phyloP scores from a whole-genome alignment of 2,797 vertebrate genomes.

The Xenops minutus region DNA sequence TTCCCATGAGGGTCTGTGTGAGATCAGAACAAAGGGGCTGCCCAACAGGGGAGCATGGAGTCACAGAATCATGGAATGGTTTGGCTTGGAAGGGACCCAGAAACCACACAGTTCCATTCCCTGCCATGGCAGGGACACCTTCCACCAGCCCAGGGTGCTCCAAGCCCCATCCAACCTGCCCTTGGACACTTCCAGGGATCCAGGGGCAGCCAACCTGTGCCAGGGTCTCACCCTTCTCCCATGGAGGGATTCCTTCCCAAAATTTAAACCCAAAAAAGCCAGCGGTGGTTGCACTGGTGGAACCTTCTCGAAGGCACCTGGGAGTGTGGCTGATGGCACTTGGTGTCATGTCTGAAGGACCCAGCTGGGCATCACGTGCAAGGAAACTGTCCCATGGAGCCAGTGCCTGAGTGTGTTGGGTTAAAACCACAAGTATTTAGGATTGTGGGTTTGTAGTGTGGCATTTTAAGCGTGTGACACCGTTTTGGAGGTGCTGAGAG shows the following conservation, averaged over 20 bases:
- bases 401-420: background rate
- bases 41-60: background rate
- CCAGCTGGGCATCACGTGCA: background rate
- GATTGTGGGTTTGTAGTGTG: too few species aligned
- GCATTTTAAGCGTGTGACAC: background rate
- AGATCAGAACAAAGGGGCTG: background rate
- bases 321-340: background rate
- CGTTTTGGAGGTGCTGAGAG: background rate
- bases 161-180: background rate
- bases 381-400: background rate
- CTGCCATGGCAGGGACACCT: background rate
- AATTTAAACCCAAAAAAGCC: background rate
- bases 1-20: rapidly evolving
- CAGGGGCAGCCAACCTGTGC: background rate
- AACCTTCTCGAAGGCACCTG: background rate
- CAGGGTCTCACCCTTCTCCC: background rate
- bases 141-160: background rate
- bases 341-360: background rate
- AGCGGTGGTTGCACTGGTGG: background rate
- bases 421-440: background rate
- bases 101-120: background rate
- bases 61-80: background rate
- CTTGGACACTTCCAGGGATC: background rate
- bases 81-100: background rate
- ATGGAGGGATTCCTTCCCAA: background rate